Evolutionary conservation across 2,888 invertebrate species (phyloP).

Genomic region (Cybosia mesomella): DNA sequence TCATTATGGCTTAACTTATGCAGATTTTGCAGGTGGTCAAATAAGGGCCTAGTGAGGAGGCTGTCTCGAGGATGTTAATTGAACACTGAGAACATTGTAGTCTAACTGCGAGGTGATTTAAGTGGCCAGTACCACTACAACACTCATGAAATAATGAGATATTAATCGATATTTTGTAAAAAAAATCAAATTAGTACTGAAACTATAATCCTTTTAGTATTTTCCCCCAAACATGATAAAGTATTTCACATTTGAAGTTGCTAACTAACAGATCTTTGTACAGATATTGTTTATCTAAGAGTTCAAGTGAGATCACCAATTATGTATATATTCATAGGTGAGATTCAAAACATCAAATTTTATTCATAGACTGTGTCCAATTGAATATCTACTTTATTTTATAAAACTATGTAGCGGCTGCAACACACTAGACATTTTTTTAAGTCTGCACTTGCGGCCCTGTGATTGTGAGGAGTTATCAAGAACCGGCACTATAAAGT

Average conservation of each 20-base stretch:
- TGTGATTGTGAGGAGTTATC: too few species aligned
- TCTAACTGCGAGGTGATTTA: too few species aligned
- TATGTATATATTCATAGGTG: conserved; percentile 6
- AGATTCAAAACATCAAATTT: conserved; percentile 1
- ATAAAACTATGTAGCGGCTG: background rate
- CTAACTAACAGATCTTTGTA: background rate
- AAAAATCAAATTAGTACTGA: background rate
- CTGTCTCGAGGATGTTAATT: too few species aligned
- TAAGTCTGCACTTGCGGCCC: too few species aligned
- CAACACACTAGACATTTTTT: background rate
- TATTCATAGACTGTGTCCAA: conserved; percentile 3
- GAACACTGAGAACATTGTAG: too few species aligned
- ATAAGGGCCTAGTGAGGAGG: too few species aligned
- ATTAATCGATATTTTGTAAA: background rate
- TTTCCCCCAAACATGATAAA: too few species aligned
- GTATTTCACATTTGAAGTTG: background rate
- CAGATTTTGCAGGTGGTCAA: too few species aligned
- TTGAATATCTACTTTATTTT: background rate
- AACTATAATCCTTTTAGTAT: background rate
- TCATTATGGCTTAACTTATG: too few species aligned
- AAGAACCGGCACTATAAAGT: too few species aligned
- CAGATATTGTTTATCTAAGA: conserved; percentile 9
- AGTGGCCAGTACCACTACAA: background rate
- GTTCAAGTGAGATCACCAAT: conserved; percentile 9
- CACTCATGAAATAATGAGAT: background rate